phyloP scores from a whole-genome alignment of 2,888 invertebrate genomes.

The Andrena chrysosceles region DNA sequence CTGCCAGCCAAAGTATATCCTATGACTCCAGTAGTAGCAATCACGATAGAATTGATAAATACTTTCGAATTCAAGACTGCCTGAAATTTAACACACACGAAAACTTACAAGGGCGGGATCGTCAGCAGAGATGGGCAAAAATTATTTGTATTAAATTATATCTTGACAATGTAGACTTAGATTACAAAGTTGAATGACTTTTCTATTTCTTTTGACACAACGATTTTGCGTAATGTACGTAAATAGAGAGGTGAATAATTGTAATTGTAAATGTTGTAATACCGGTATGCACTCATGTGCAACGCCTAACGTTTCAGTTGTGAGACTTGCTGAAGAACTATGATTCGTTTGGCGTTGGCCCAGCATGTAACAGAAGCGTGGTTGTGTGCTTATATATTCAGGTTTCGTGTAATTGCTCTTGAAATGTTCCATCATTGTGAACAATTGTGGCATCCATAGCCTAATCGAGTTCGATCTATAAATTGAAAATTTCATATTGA shows the following conservation, averaged over 20 bases:
- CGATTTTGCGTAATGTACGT: not conserved
- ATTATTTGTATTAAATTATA: no score
- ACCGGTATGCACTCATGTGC: conserved; percentile 55
- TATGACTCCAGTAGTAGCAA: conserved; percentile 88
- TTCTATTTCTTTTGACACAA: not conserved
- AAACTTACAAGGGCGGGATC: not conserved
- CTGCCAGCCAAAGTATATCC: conserved; percentile 88
- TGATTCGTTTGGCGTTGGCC: conserved; percentile 52
- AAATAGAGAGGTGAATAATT: not conserved
- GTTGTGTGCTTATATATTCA: conserved; percentile 59
- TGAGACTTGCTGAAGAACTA: conserved; percentile 28
- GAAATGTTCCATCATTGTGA: conserved; percentile 88
- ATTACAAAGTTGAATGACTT: not conserved
- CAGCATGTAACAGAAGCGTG: conserved; percentile 77
- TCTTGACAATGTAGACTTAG: not conserved
- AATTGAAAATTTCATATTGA: conserved; percentile 33
- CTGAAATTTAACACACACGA: conserved; percentile 55
- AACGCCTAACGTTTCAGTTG: conserved; percentile 27
- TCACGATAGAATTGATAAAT: conserved; percentile 90
- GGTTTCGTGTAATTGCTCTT: conserved; percentile 77
- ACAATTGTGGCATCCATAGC: conserved; percentile 95
- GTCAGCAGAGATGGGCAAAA: no score
- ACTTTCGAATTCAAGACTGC: conserved; percentile 87
- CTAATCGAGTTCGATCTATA: conserved; percentile 92
- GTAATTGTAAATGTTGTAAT: conserved; percentile 25